Evolutionary conservation across 1,140 invertebrate species (phyloP), one percentile per base, ranked within the genome.

Genomic region (Panagrolaimus sp.): DNA sequence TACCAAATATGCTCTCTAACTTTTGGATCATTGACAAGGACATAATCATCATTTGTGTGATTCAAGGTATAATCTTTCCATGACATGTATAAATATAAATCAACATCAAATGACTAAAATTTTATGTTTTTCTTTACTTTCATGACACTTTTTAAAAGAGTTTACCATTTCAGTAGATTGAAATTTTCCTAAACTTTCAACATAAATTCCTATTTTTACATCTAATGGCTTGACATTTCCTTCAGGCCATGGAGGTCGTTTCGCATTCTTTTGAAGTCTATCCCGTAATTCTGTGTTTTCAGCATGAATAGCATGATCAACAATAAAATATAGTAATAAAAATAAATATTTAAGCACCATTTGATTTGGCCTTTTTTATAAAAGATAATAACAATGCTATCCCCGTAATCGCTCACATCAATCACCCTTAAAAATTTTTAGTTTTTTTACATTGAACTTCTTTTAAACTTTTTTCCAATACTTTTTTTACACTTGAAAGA

Each of bases 91-190:
- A 82, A 67, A 66, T 82, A 82, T 21, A 82, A 65, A 67, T 82
- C 80, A 38, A 82, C 80, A 66, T 82, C 80, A 63, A 82, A 82
- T 12, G 73, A 79, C 79, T 81, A 64, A 58, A 81, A 80, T 46
- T 63, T 9, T 58, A 32, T 7, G 48, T 15, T 26, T 52, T 48
- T 48, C n/a, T n/a, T 38, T 38, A 4, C 32, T 7, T 38, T 2
- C 2, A 38, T 38, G 32, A 38, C 7, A 38, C 7, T 7, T 38
- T 38, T 38, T 38, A 38, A 38, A 38, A 38, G 32, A 38, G 7
- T 38, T 21, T 38, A 77, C 76, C 73, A 78, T 78, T 73, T 78
- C 76, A 32, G 73, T 71, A 14, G 76, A 78, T 14, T 72, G 67
- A 52, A 78, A 78, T 47, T 80, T 81, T 15, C 78, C 78, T 44